Evolutionary conservation across 2,888 invertebrate species (phyloP).

Genomic region (Stegana nigrithorax): DNA sequence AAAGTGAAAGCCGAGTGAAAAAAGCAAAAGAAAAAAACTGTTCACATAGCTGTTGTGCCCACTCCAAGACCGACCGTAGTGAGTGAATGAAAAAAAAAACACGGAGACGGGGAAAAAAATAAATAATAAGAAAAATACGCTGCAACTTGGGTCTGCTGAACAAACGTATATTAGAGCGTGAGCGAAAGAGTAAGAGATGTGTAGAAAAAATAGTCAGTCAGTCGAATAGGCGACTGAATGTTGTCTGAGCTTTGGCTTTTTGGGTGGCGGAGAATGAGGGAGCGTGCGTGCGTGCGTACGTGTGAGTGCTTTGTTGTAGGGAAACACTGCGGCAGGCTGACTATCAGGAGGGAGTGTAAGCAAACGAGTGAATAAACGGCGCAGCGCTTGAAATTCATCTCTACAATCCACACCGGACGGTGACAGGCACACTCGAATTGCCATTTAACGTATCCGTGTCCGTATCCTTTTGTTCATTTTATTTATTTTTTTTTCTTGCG

Average conservation of each 20-base stretch:
- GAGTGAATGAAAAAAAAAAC: background rate
- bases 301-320: background rate
- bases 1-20: conserved; percentile 17
- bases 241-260: background rate
- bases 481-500: too few relatives aligned
- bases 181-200: too few relatives aligned
- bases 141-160: too few relatives aligned
- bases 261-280: conserved; percentile 3
- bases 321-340: background rate
- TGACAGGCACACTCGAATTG: background rate
- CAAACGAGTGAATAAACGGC: background rate
- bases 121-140: conserved; percentile 1
- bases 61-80: background rate
- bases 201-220: background rate
- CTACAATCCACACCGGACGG: background rate
- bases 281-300: conserved; percentile 4
- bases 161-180: too few relatives aligned
- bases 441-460: background rate
- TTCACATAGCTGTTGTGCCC: background rate
- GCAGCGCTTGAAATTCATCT: too few relatives aligned
- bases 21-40: background rate
- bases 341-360: background rate
- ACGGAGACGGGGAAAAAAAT: background rate
- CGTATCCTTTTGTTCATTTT: conserved; percentile 1
- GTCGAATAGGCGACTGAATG: background rate